phyloP scores from a whole-genome alignment of 2,888 invertebrate genomes.

The Melinaea marsaeus region DNA sequence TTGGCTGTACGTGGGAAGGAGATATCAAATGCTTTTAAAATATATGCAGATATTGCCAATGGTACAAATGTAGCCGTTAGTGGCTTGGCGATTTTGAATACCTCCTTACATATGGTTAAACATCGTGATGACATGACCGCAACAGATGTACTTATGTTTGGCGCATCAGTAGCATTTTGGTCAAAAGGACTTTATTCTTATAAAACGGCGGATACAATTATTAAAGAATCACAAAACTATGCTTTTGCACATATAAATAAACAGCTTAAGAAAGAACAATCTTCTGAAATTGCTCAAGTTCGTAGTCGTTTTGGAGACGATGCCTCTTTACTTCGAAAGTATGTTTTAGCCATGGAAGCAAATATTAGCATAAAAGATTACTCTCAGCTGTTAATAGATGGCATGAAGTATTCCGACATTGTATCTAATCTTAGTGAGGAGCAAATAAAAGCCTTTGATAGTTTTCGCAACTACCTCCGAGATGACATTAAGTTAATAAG shows the following conservation, averaged over 20 bases:
- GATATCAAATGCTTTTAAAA: conserved; percentile 31
- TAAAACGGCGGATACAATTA: conserved; percentile 20
- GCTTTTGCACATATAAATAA: conserved; percentile 31
- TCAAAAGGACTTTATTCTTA: conserved; percentile 32
- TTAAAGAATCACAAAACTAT: conserved; percentile 32
- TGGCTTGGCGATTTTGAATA: conserved; percentile 33
- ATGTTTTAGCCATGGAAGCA: conserved; percentile 30
- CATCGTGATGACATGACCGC: conserved; percentile 31
- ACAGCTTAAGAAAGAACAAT: conserved; percentile 28
- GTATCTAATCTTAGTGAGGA: conserved; percentile 11
- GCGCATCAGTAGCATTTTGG: conserved; percentile 36
- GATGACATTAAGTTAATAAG: conserved; percentile 33
- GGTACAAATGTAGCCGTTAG: conserved; percentile 34
- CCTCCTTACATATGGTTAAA: conserved; percentile 31
- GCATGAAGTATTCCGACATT: too few species aligned
- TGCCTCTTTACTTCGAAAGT: conserved; percentile 31
- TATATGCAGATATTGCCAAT: conserved; percentile 34
- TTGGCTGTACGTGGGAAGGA: conserved; percentile 33
- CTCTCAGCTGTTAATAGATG: conserved; percentile 23
- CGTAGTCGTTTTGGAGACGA: conserved; percentile 33
- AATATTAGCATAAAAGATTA: conserved; percentile 30
- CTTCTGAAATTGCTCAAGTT: conserved; percentile 22
- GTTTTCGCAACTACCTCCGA: conserved; percentile 28
- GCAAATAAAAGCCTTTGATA: conserved; percentile 33
- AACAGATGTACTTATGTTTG: conserved; percentile 32